Percentiles rank a stretch among this genome's conserved stretches.
Evolutionary conservation across 1,140 invertebrate species (phyloP).

Genomic region (Trypoxylus dichotomus): DNA sequence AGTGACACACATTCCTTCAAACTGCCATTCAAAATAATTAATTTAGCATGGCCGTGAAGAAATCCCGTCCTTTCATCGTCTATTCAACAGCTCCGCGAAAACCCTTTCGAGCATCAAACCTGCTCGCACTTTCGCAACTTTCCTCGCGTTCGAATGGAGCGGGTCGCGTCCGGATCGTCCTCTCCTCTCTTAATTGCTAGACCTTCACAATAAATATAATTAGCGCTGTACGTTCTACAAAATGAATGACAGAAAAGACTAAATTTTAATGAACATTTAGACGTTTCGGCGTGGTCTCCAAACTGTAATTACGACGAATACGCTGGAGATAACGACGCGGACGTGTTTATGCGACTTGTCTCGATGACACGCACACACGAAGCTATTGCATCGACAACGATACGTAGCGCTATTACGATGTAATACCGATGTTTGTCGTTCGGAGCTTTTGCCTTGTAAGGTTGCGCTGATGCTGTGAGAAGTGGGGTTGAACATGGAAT

Average conservation of each 20-base stretch:
- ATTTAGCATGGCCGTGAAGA: conserved; percentile 5
- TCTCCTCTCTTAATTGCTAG: not conserved
- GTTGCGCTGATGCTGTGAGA: too few species aligned
- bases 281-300: not conserved
- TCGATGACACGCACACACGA: not conserved
- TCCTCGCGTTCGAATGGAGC: not conserved
- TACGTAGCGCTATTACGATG: not conserved
- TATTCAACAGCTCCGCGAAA: not conserved
- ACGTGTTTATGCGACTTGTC: not conserved
- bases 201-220: conserved; percentile 15
- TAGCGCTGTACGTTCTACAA: conserved; percentile 11
- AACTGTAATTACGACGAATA: not conserved
- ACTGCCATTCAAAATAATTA: conserved; percentile 22
- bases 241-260: conserved; percentile 1
- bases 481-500: too few species aligned
- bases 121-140: not conserved
- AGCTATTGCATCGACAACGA: not conserved
- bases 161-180: not conserved
- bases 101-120: not conserved
- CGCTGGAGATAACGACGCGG: not conserved
- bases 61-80: conserved; percentile 4
- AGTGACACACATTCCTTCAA: not conserved
- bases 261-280: conserved; percentile 25
- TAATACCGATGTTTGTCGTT: not conserved
- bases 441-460: not conserved